Base-by-base conservation (phyloP, 2,888 invertebrate species). In the Drosophila setosimentum region DNA sequence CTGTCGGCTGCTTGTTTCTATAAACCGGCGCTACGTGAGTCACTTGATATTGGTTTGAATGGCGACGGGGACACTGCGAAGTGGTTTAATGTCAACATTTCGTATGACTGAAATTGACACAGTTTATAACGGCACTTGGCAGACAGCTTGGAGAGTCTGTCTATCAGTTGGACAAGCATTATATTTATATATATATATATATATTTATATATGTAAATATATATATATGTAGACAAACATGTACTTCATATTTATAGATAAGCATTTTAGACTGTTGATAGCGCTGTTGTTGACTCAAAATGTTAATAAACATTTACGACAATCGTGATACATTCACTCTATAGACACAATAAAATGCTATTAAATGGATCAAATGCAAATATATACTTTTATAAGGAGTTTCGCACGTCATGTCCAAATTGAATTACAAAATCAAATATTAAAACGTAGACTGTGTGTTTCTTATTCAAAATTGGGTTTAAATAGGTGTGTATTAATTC, bases 111-210 rank as follows among this genome's bases (percentile, higher is more conserved):
- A 62, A 42, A 37, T 73, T 76, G 80, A 74, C 85, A 80, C 82
- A 80, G 85, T 80, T 84, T 66, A 64, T 61, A 73, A 66, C 61
- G 66, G 77, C 84, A 68, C 45, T 66, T 77, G 72, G 64, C 82
- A 87, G 84, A 83, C 80, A 69, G 68, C 8, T 60, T 78, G 82
- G 78, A 75, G 63, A 37, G 69, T 66, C 68, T 64, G 49, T 68
- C 76, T 60, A 58, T 69, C 68, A 55, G 67, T 24, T 51, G 16
- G 50, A 40, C 49, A 53, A 16, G 50, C 59, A 35, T 33, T 40
- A 40, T 45, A 65, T 58, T 51, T 59, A 59, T 57, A 68, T 64
- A 48, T 57, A 42, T 37, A 51, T 24, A 35, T 24, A 4, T 24
- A 29, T 40, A 55, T 59, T 58, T 51, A 68, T 66, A 55, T 53